Evolutionary conservation across 2,888 invertebrate genomes (phyloP), one percentile per base, ranked within the genome.

Genomic region (Acanthopleura granulata): DNA sequence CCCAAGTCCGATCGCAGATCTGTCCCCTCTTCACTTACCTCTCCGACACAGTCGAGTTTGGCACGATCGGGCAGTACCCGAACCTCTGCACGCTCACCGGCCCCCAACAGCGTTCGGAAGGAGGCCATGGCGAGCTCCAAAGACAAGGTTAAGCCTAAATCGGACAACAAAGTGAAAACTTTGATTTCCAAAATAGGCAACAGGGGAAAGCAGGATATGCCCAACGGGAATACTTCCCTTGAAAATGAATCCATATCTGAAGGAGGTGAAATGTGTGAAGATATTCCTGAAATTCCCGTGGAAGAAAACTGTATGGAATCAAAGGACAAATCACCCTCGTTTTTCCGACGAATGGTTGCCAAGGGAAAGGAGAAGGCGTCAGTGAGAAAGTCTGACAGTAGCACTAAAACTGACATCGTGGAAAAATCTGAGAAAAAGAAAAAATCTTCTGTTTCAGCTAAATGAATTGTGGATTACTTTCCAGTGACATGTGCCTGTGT

Each of bases 281-380:
- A 27, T 27, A 16, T 22, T 66, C 72, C 49, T 16, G 74, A 50
- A 27, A 76, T 70, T 18, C 78, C 76, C 18, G 82, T 79, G 0
- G 78, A 78, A 30, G 74, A 79, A 15, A 72, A 75, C 1, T 57
- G 72, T 16, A 73, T 76, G 16, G 80, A 80, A 27, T 57, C 57
- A 25, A 80, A 78, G 30, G 80, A 81, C 15, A 86, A 83, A 77
- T 79, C 84, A 0, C 80, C 83, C 0, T 85, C 85, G 11, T 76
- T 85, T 40, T 80, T 85, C 25, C 84, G 84, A 77, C 78, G 84
- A 61, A 81, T 87, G 0, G 84, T 84, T 22, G 76, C 78, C 16
- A 86, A 83, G 77, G 78, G 80, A 50, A 86, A 85, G 72, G 84
- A 83, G 49, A 82, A 83, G 74, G 76, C 81, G 0, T 40, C 76